Evolutionary conservation across 2,888 invertebrate genomes (phyloP).

Genomic region (Chrysolina haemoptera): DNA sequence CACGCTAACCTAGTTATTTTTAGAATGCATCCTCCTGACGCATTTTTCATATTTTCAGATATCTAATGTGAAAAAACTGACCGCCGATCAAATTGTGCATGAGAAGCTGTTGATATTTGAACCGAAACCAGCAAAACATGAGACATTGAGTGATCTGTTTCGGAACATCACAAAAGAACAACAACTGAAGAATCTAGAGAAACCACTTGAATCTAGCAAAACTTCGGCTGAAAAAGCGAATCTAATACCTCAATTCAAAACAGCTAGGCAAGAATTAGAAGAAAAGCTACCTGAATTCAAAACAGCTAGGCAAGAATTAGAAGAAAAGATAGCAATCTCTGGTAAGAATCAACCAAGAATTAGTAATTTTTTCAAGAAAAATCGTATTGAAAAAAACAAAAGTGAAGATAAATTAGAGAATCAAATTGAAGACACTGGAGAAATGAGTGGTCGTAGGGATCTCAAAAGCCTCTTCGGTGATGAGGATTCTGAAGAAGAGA

Average conservation of each 20-base stretch:
- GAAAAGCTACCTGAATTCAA: conserved; percentile 41
- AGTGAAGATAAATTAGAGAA: conserved; percentile 41
- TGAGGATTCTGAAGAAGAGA: conserved; percentile 71
- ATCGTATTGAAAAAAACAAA: conserved; percentile 43
- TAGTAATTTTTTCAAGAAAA: conserved; percentile 43
- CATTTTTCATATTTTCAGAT: conserved; percentile 71
- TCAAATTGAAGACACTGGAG: conserved; percentile 31
- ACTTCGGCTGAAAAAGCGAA: conserved; percentile 12
- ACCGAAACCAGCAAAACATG: conserved; percentile 71
- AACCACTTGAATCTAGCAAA: conserved; percentile 30
- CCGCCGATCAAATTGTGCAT: conserved; percentile 70
- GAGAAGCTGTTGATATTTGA: conserved; percentile 73
- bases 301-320: conserved; percentile 51
- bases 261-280: conserved; percentile 50
- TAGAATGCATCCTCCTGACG: conserved; percentile 53
- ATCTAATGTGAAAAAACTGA: conserved; percentile 75
- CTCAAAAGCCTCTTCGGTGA: conserved; percentile 73
- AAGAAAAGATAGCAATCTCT: conserved; percentile 32
- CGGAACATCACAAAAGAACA: conserved; percentile 66
- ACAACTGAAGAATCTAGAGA: conserved; percentile 45
- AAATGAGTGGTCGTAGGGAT: conserved; percentile 45
- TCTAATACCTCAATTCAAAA: conserved; percentile 44
- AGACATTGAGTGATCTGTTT: conserved; percentile 71
- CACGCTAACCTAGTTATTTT: conserved; percentile 57
- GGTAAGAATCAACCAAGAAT: conserved; percentile 44